phyloP scores from a whole-genome alignment of 2,888 invertebrate genomes.

The Mamestra brassicae region DNA sequence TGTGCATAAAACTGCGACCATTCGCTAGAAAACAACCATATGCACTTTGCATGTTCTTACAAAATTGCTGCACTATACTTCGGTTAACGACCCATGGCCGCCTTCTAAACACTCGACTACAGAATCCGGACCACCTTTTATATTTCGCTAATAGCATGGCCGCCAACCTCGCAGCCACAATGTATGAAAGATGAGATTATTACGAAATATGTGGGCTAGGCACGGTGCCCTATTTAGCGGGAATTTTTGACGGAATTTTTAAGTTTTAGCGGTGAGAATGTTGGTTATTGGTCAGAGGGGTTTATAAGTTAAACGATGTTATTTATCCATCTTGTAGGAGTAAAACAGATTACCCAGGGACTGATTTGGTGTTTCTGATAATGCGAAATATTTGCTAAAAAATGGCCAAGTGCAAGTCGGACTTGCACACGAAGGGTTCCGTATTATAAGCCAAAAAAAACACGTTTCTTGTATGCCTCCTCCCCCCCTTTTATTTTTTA shows the following conservation, averaged over 20 bases:
- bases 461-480: too few relatives aligned
- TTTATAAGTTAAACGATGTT: not conserved
- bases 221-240: conserved; percentile 51
- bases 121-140: conserved; percentile 68
- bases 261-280: conserved; percentile 20
- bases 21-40: conserved; percentile 53
- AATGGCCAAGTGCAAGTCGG: too few relatives aligned
- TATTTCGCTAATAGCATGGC: conserved; percentile 68
- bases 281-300: not conserved
- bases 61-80: conserved; percentile 64
- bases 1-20: conserved; percentile 43
- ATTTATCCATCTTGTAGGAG: too few relatives aligned
- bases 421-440: too few relatives aligned
- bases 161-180: conserved; percentile 53
- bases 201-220: conserved; percentile 62
- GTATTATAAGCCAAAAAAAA: too few relatives aligned
- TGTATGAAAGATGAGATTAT: conserved; percentile 69
- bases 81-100: conserved; percentile 65
- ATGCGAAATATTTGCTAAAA: too few relatives aligned
- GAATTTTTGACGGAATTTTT: conserved; percentile 44
- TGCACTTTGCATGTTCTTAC: conserved; percentile 65
- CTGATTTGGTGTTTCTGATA: too few relatives aligned
- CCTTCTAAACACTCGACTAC: conserved; percentile 61
- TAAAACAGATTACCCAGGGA: not conserved
- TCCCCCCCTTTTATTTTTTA: too few relatives aligned